Percentiles rank a stretch among this genome's conserved stretches.
phyloP scores from a whole-genome alignment of 1,140 invertebrate species.

The Eubasilissa regina region DNA sequence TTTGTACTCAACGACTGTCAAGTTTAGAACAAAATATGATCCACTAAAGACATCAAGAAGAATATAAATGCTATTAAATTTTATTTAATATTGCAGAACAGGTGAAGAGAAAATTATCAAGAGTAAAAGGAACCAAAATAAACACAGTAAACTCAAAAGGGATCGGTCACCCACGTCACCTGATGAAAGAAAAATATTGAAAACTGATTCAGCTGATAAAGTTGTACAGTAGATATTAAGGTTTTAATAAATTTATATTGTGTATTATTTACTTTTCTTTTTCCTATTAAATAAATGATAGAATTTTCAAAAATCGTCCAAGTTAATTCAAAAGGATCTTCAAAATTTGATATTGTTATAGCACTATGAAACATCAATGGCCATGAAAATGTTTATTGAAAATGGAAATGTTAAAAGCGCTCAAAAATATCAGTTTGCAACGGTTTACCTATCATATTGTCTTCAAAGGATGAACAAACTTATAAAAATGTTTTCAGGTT shows the following conservation, averaged over 20 bases:
- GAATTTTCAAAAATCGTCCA: neutral
- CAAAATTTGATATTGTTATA: too few relatives aligned
- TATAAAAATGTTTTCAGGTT: too few relatives aligned
- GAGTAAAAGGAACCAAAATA: conserved; percentile 76
- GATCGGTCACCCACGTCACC: conserved; percentile 13
- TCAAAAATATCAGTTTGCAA: too few relatives aligned
- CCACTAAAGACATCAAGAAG: too few relatives aligned
- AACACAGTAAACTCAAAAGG: conserved; percentile 59
- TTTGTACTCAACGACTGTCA: neutral
- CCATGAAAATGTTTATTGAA: too few relatives aligned
- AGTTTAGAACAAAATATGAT: conserved; percentile 57
- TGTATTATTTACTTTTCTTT: neutral
- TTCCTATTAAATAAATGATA: neutral
- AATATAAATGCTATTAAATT: neutral
- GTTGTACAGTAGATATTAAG: neutral
- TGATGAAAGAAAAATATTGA: conserved; percentile 38
- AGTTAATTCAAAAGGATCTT: too few relatives aligned
- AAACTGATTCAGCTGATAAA: conserved; percentile 11
- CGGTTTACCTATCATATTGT: too few relatives aligned
- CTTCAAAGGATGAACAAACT: too few relatives aligned
- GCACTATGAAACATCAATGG: too few relatives aligned
- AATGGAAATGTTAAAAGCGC: too few relatives aligned
- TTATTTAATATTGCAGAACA: conserved; percentile 66
- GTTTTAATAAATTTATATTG: neutral
- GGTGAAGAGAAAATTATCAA: conserved; percentile 75